These are phyloP conservation scores for Eugnorisma glareosa DNA, from an alignment of 2,888 invertebrate genomes.

Conservation along the genomic window DNA sequence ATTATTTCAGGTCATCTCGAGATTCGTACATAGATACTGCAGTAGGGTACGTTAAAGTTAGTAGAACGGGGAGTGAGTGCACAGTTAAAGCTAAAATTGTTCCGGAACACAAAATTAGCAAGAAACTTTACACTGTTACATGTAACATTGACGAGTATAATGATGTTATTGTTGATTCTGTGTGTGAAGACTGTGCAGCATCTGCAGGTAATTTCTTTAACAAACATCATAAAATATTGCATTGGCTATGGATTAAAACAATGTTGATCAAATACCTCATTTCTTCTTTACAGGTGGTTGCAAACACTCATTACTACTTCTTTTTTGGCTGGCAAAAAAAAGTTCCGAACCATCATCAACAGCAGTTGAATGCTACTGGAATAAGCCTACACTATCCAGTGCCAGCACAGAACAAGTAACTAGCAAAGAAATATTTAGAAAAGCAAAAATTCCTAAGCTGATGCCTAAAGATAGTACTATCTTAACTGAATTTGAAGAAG, in stretches of 20 bases:
- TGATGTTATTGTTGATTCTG: slow-evolving; percentile 18
- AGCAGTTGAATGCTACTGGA: slow-evolving; percentile 41
- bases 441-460: slow-evolving; percentile 7
- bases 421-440: slow-evolving; percentile 12
- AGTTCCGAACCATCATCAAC: slow-evolving; percentile 38
- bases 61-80: slow-evolving; percentile 9
- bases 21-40: slow-evolving; percentile 17
- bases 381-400: slow-evolving; percentile 28
- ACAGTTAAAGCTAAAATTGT: background rate
- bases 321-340: slow-evolving; percentile 37
- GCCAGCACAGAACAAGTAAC: background rate
- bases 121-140: slow-evolving; percentile 13
- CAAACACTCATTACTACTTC: slow-evolving; percentile 12
- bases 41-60: slow-evolving; percentile 29
- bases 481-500: slow-evolving; percentile 7
- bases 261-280: background rate
- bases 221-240: background rate
- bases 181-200: slow-evolving; percentile 26
- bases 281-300: slow-evolving; percentile 9
- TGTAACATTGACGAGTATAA: slow-evolving; percentile 7
- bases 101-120: slow-evolving; percentile 14
- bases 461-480: background rate
- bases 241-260: slow-evolving; percentile 9
- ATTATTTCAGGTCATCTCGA: slow-evolving; percentile 27
- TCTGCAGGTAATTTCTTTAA: slow-evolving; percentile 14